These are phyloP conservation scores for Chalcosyrphus nemorum DNA, from an alignment of 2,888 invertebrate species.

Conservation along the genomic window DNA sequence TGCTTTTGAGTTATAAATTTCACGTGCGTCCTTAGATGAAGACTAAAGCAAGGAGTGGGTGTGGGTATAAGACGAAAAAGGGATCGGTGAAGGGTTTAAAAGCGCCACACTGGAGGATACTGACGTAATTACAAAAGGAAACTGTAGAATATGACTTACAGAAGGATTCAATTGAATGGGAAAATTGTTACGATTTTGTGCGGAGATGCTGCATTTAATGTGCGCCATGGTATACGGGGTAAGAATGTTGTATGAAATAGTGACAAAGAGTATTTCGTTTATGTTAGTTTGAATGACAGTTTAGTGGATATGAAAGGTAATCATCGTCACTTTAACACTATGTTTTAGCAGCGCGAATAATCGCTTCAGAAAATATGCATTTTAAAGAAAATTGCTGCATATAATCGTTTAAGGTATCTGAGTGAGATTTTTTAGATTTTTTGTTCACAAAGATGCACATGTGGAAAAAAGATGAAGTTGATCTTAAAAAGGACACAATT, in stretches of 20 bases:
- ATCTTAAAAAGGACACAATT: no score
- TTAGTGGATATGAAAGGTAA: background rate
- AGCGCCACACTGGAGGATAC: conserved; percentile 11
- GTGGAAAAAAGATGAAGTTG: no score
- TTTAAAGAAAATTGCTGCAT: no score
- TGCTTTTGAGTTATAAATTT: conserved; percentile 58
- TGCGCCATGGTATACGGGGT: conserved; percentile 5
- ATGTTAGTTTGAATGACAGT: background rate
- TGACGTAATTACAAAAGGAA: conserved; percentile 41
- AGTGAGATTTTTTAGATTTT: no score
- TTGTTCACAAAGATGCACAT: no score
- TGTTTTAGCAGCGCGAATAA: no score
- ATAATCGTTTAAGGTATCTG: no score
- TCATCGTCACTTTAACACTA: background rate
- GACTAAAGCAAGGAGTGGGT: background rate
- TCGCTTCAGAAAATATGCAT: no score
- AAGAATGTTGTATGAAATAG: background rate
- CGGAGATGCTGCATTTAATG: conserved; percentile 36
- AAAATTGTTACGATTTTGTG: conserved; percentile 15
- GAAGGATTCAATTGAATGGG: conserved; percentile 31
- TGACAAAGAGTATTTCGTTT: background rate
- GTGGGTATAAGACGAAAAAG: no score
- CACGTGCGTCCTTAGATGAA: conserved; percentile 55
- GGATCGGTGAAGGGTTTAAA: conserved; percentile 40
- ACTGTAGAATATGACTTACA: conserved; percentile 15